Conservation (phyloP, 2,888 invertebrate genomes). For the Phlogophora meticulosa region DNA sequence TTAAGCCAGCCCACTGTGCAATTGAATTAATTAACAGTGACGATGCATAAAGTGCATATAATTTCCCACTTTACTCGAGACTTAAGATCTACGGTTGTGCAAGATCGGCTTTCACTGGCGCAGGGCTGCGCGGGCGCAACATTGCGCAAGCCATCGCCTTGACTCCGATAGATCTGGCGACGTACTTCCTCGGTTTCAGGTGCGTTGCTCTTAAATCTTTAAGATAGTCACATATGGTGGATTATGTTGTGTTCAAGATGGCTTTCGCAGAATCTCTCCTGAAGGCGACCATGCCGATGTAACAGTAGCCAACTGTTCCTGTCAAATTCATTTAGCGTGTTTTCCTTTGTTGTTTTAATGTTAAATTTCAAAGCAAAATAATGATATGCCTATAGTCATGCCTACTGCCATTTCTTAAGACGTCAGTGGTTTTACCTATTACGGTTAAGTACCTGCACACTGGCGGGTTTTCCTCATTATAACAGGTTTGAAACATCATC, state of each 20-base stretch:
- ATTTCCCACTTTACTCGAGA: slow-evolving; percentile 26
- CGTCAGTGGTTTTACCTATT: slow-evolving; percentile 33
- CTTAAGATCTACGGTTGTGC: slow-evolving; percentile 61
- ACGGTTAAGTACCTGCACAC: slow-evolving; percentile 8
- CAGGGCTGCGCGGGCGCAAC: slow-evolving; percentile 50
- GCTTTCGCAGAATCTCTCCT: background rate
- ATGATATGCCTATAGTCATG: too few species aligned
- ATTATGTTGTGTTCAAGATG: background rate
- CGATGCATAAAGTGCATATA: slow-evolving; percentile 27
- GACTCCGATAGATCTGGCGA: slow-evolving; percentile 56
- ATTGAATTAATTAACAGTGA: slow-evolving; percentile 16
- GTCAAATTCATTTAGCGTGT: slow-evolving; percentile 7
- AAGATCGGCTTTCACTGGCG: slow-evolving; percentile 69
- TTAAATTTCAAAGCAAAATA: too few species aligned
- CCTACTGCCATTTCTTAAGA: background rate
- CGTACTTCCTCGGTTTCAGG: slow-evolving; percentile 50
- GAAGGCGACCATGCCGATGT: background rate
- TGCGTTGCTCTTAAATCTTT: slow-evolving; percentile 2
- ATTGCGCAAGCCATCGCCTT: slow-evolving; percentile 60
- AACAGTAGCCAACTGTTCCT: background rate
- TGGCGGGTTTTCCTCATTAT: slow-evolving; percentile 34
- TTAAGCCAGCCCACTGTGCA: background rate
- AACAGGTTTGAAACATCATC: background rate
- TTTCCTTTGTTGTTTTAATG: background rate
- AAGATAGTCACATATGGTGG: background rate